A percentile compares a stretch with the other conserved stretches of the same genome.
These are phyloP conservation scores for Taphrorychus bicolor DNA, from an alignment of 2,888 invertebrate species.

Conservation along the genomic window DNA sequence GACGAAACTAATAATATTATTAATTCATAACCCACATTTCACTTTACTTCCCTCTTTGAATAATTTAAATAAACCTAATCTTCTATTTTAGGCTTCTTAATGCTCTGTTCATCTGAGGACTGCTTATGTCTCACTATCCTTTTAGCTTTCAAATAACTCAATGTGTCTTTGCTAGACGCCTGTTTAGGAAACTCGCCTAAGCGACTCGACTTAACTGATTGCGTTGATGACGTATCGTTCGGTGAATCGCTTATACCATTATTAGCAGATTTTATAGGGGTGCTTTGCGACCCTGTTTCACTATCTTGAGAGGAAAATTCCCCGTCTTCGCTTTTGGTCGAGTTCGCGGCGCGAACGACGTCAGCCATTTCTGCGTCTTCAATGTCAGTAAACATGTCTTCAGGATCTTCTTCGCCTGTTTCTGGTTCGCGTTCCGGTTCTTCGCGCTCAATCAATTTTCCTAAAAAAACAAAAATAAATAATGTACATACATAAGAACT, in stretches of 20 bases:
- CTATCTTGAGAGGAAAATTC: neutral
- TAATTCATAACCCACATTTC: no score
- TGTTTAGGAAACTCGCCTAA: slow-evolving; percentile 52
- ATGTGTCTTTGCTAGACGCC: slow-evolving; percentile 53
- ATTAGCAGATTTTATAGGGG: slow-evolving; percentile 47
- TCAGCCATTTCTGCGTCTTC: slow-evolving; percentile 45
- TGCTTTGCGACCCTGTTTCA: slow-evolving; percentile 2
- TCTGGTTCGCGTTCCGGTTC: slow-evolving; percentile 40
- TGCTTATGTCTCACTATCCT: slow-evolving; percentile 56
- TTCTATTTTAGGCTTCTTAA: slow-evolving; percentile 51
- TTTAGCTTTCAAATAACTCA: slow-evolving; percentile 58
- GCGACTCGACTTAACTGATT: slow-evolving; percentile 50
- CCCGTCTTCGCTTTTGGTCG: slow-evolving; percentile 9
- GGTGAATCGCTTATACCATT: slow-evolving; percentile 43
- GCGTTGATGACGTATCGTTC: slow-evolving; percentile 10
- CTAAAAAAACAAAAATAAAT: slow-evolving; percentile 52
- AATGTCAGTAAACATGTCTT: slow-evolving; percentile 49
- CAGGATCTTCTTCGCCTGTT: slow-evolving; percentile 34
- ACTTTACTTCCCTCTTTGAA: no score
- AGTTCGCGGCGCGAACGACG: slow-evolving; percentile 14
- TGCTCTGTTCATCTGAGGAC: slow-evolving; percentile 46
- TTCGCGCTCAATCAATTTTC: slow-evolving; percentile 67
- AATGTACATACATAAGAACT: neutral
- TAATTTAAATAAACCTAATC: neutral
- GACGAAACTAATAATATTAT: no score